Percentiles rank a stretch among this genome's conserved stretches.
Conservation (phyloP, 2,113 vertebrate species). For the Alaudala cheleensis region DNA sequence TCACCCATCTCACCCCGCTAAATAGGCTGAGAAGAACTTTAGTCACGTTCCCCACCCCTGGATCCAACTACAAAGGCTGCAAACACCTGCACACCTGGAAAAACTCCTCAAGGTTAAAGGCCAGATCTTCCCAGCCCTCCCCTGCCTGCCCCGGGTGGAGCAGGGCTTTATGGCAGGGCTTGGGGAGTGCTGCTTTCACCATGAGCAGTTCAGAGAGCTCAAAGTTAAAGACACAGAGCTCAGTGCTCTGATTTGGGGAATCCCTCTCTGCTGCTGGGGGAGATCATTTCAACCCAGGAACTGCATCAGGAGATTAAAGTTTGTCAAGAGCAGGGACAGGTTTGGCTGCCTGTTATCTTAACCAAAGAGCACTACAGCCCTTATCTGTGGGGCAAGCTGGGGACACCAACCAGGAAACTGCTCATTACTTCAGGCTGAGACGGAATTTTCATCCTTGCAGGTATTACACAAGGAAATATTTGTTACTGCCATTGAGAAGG, state of each 20-base stretch:
- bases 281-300: neutral
- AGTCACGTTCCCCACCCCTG: neutral
- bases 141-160: neutral
- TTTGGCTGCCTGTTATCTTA: neutral
- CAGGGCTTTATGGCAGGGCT: accelerated
- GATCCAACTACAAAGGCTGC: neutral
- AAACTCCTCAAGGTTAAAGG: neutral
- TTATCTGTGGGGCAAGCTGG: neutral
- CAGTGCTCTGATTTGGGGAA: neutral
- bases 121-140: neutral
- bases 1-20: accelerated
- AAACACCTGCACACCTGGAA: neutral
- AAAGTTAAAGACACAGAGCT: neutral
- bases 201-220: neutral
- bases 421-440: neutral
- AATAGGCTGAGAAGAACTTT: neutral
- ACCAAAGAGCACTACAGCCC: neutral
- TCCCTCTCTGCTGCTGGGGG: neutral
- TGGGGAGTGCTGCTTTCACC: neutral
- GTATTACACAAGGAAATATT: neutral
- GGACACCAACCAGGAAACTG: neutral
- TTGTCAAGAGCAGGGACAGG: neutral
- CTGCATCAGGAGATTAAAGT: neutral
- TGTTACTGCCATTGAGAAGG: neutral
- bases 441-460: neutral